Evolutionary conservation across 1,140 invertebrate genomes (phyloP), one percentile per base, ranked within the genome.

Genomic region (Frieseomelitta varia): DNA sequence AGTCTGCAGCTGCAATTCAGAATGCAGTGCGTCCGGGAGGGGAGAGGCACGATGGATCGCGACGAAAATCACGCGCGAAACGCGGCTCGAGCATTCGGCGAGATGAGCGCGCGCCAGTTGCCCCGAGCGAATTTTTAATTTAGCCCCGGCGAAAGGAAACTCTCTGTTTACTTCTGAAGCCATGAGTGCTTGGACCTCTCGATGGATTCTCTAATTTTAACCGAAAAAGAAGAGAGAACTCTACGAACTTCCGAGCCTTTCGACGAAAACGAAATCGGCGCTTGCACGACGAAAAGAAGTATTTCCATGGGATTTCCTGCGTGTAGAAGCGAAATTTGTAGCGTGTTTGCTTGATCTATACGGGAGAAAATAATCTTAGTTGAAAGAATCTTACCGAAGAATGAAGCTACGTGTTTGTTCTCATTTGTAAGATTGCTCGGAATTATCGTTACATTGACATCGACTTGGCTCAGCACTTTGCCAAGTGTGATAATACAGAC

Each of bases 1-100:
- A 80, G 83, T 74, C 69, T 51, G 83, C 83, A 84, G 83, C 83
- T 84, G 83, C 78, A 53, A 67, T 79, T 84, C 56, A 19, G 34
- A 79, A 68, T 2, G 17, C 39, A 8, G 39, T 55, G 47, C 53
- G 27, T 27, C 58, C n/a, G n/a, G 58, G 3, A 3, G 11, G 47
- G 24, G 63, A 24, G 17, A 0, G 39, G 39, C 39, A 39, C 72
- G 0, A 10, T 30, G 65, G 53, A 79, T 79, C 56, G 56, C 69
- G 78, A 80, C 77, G 77, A 84, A 80, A 84, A 84, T 84, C 69
- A 78, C 67, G 77, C 69, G 77, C 27, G 74, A 78, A 21, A 83
- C n/a, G 39, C 39, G 67, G 67, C 55, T 30, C 47, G 69, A 65
- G 30, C 6, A 30, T 65, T 65, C 71, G 8, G 61, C 4, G 63